phyloP scores from a whole-genome alignment of 1,140 invertebrate species.

The Neuroterus valhalla region DNA sequence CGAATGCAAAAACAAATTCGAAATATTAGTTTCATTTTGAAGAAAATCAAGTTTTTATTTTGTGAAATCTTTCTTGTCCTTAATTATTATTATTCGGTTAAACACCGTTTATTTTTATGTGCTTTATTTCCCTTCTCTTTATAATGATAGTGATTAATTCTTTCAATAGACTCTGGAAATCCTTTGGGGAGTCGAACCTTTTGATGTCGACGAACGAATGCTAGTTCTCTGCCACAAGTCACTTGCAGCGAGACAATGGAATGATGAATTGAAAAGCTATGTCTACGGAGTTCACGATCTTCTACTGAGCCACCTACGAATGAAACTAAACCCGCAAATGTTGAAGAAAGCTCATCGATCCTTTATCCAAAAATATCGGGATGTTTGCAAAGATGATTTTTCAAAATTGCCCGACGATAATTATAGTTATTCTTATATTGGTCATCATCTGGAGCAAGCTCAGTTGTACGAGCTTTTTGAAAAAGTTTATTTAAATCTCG shows the following conservation, averaged over 20 bases:
- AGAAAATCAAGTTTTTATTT: no score
- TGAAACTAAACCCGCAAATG: slow-evolving; percentile 7
- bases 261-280: slow-evolving; percentile 8
- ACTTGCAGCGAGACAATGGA: slow-evolving; percentile 20
- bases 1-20: no score
- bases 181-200: slow-evolving; percentile 67
- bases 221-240: slow-evolving; percentile 2
- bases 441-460: slow-evolving; percentile 77
- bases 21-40: no score
- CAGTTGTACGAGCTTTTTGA: slow-evolving; percentile 72
- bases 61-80: no score
- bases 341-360: slow-evolving; percentile 66
- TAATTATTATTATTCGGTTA: no score
- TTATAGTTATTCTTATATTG: slow-evolving; percentile 80
- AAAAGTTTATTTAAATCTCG: slow-evolving; percentile 77
- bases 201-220: slow-evolving; percentile 8
- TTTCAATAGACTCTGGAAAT: slow-evolving; percentile 73
- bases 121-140: slow-evolving; percentile 32
- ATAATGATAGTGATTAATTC: slow-evolving; percentile 25
- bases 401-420: slow-evolving; percentile 77
- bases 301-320: background rate
- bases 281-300: slow-evolving; percentile 20
- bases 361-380: slow-evolving; percentile 74
- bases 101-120: no score
- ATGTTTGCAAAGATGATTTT: slow-evolving; percentile 72